Evolutionary conservation across 2,797 vertebrate genomes (phyloP).

Genomic region (Helostoma temminkii): DNA sequence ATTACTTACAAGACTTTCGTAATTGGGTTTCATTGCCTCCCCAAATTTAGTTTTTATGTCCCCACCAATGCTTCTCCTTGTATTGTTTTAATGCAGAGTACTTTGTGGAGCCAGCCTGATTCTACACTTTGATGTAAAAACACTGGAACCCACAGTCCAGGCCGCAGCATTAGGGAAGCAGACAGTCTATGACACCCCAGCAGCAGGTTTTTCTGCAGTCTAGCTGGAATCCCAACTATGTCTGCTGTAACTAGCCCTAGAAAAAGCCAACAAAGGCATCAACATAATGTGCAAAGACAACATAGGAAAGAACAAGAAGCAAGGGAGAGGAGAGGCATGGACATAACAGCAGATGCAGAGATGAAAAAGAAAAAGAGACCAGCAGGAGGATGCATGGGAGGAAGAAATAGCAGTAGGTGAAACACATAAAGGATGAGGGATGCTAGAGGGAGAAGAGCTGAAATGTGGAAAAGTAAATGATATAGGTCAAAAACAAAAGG

Average conservation of each 20-base stretch:
- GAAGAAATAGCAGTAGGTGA: slow-evolving; percentile 7
- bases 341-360: slow-evolving; percentile 16
- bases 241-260: slow-evolving; percentile 42
- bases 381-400: neutral
- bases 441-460: neutral
- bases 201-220: slow-evolving; percentile 47
- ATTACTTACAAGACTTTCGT: no score
- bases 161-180: slow-evolving; percentile 15
- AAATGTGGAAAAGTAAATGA: neutral
- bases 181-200: slow-evolving; percentile 38
- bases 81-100: no score
- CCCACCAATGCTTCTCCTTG: no score
- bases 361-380: slow-evolving; percentile 17
- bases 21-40: no score
- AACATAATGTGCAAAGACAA: slow-evolving; percentile 44
- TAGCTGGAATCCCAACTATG: slow-evolving; percentile 75
- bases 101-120: neutral
- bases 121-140: slow-evolving; percentile 20
- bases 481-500: neutral
- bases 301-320: slow-evolving; percentile 29
- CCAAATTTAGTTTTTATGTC: no score
- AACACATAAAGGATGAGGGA: neutral
- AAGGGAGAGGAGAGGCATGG: slow-evolving; percentile 16
- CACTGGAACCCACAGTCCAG: neutral
- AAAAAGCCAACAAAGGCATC: slow-evolving; percentile 66